phyloP scores from a whole-genome alignment of 2,113 vertebrate genomes.

The Thunnus maccoyii region DNA sequence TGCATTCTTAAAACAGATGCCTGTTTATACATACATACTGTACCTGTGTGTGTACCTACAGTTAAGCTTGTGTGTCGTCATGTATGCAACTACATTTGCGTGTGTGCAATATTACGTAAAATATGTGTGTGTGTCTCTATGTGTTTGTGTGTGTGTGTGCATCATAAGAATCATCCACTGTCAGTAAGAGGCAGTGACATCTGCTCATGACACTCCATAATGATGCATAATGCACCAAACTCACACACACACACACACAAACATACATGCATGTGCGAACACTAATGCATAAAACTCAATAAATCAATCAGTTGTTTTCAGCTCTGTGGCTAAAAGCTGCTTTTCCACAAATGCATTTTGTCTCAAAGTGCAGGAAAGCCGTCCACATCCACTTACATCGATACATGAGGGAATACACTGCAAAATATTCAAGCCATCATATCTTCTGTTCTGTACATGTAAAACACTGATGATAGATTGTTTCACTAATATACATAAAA shows the following conservation, averaged over 20 bases:
- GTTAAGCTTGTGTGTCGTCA: neutral
- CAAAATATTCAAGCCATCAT: neutral
- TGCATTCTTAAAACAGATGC: neutral
- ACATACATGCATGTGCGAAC: conserved; percentile 20
- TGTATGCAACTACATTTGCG: neutral
- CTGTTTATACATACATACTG: neutral
- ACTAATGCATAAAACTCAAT: conserved; percentile 76
- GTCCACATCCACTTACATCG: neutral
- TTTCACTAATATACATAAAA: too few relatives aligned
- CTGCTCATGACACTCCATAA: conserved; percentile 68
- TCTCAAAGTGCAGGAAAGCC: conserved; percentile 72
- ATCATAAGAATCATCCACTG: conserved; percentile 67
- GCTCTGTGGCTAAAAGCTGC: conserved; percentile 73
- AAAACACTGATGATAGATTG: conserved; percentile 1
- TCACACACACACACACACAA: conserved; percentile 32
- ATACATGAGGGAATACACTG: conserved; percentile 3
- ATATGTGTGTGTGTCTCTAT: neutral
- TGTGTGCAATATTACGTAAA: neutral
- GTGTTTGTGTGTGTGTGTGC: neutral
- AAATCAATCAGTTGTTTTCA: conserved; percentile 69
- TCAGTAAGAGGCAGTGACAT: conserved; percentile 67
- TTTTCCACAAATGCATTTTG: conserved; percentile 76
- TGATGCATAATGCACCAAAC: conserved; percentile 63
- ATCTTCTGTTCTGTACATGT: neutral
- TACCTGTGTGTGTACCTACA: neutral